phyloP scores from a whole-genome alignment of 2,888 invertebrate genomes.

The Lordiphosa andalusiaca region DNA sequence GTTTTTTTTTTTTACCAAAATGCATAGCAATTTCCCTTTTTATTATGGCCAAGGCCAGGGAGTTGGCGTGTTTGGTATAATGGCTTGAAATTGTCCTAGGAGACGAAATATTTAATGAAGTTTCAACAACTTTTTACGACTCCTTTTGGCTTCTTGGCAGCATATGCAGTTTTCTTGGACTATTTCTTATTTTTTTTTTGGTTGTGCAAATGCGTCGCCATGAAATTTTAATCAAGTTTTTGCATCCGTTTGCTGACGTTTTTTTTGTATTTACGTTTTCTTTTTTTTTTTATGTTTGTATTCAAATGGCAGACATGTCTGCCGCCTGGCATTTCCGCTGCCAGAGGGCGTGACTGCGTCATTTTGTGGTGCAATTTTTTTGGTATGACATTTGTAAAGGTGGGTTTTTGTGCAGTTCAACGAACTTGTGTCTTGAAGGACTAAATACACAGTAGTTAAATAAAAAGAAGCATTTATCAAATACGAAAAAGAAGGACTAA shows the following conservation, averaged over 20 bases:
- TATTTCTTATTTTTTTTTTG: constrained; percentile 13
- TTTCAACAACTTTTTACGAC: constrained; percentile 49
- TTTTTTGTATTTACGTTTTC: constrained; percentile 20
- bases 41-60: constrained; percentile 22
- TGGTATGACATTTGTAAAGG: not conserved
- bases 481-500: no score
- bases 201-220: constrained; percentile 60
- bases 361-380: constrained; percentile 19
- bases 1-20: constrained; percentile 1
- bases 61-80: constrained; percentile 18
- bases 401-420: constrained; percentile 27
- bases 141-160: constrained; percentile 14
- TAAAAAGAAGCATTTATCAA: no score
- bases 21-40: constrained; percentile 40
- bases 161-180: constrained; percentile 18
- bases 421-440: constrained; percentile 1
- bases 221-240: constrained; percentile 71
- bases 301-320: constrained; percentile 68
- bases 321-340: constrained; percentile 59
- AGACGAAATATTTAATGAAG: constrained; percentile 50
- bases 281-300: constrained; percentile 23
- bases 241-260: constrained; percentile 41
- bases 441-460: no score
- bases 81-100: constrained; percentile 39
- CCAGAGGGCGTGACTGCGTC: constrained; percentile 2